Evolutionary conservation across 2,797 vertebrate species (phyloP), one percentile per base, ranked within the genome.

Genomic region (Neomorphus geoffroyi): DNA sequence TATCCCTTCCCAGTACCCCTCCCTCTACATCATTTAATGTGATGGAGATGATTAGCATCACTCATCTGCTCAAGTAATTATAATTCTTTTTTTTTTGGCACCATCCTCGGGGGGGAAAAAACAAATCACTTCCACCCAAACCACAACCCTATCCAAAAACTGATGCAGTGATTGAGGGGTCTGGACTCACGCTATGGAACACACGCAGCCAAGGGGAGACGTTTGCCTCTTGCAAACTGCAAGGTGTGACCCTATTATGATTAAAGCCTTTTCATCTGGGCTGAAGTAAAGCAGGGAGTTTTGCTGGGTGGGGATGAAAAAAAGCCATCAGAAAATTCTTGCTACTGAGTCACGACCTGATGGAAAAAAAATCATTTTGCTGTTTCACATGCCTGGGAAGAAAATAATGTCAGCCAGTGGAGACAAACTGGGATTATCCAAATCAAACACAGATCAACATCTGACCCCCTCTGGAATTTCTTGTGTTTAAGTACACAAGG

Each of bases 341-440:
- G 77, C 66, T 88, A 81, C 62, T 84, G 82, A 95, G 81, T 90
- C 86, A 88, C 53, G 88, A 93, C 70, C 88, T 37, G 48, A 28
- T 32, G 32, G 89, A 62, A 91, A 81, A 81, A 95, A 93, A 84
- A 90, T 75, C 91, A 94, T 80, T 43, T 35, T 78, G 75, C n/a
- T 86, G 77, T 93, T 93, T 95, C 79, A 66, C 60, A 80, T 88
- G 89, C 54, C 78, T 86, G 66, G 43, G 23, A 93, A 89, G 66
- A 86, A 93, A 93, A 89, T 58, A 3, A 86, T 89, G 93, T 93
- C 86, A 93, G 82, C 39, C 75, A 74, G 61, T 39, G n/a, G 65
- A 81, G 80, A 91, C 41, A 92, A 96, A 92, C 0, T 80, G 28
- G 48, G 77, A 84, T 96, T 96, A 93, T 79, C 87, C 90, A 92